These are phyloP conservation scores for Diaprepes abbreviatus DNA, from an alignment of 2,888 invertebrate species.

Conservation along the genomic window DNA sequence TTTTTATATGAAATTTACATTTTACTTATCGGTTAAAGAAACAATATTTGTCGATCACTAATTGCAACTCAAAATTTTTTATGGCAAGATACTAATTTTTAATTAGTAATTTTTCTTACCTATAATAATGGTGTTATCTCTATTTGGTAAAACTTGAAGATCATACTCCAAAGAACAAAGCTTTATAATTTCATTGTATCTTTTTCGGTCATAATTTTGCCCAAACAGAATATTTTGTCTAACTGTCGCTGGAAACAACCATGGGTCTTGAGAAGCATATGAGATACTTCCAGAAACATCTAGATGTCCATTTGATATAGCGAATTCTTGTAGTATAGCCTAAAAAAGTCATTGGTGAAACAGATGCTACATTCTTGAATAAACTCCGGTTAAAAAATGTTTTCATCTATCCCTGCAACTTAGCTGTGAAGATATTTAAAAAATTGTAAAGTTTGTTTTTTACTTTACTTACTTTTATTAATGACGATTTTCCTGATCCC, in stretches of 20 bases:
- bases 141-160: constrained; percentile 78
- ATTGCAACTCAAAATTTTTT: no score
- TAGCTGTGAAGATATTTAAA: no score
- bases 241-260: constrained; percentile 73
- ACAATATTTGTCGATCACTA: no score
- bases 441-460: no score
- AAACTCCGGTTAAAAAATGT: no score
- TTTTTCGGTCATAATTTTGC: constrained; percentile 69
- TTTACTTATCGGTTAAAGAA: no score
- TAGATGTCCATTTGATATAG: constrained; percentile 62
- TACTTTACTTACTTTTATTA: constrained; percentile 61
- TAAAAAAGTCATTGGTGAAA: no score
- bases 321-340: constrained; percentile 66
- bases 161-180: constrained; percentile 80
- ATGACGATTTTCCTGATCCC: constrained; percentile 74
- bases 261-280: constrained; percentile 76
- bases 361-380: no score
- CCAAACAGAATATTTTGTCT: constrained; percentile 86
- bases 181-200: constrained; percentile 65
- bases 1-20: no score
- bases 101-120: constrained; percentile 26
- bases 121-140: constrained; percentile 84
- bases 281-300: constrained; percentile 68
- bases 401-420: no score
- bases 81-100: no score